Base-by-base conservation (phyloP, 2,888 invertebrate species). In the Dryocosmus kuriphilus region DNA sequence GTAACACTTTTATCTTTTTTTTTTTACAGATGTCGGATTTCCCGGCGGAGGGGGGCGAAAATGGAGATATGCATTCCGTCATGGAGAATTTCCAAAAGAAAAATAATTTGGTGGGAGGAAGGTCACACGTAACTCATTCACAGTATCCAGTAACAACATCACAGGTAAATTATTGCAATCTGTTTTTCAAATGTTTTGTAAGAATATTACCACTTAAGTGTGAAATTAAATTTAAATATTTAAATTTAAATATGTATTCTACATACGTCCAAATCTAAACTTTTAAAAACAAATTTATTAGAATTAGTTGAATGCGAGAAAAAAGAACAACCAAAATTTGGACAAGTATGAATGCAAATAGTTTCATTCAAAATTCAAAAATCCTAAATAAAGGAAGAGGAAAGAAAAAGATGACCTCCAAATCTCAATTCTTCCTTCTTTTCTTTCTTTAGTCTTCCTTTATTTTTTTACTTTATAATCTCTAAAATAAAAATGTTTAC, bases 61-160 rank as follows among this genome's bases (percentile, higher is more conserved):
- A 93, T 88, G 91, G 93, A 85, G 94, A 95, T 86, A 92, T 94
- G 92, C 93, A 94, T 85, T 93, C 95, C 89, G 94, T 95, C 89
- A 95, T 95, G 93, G 95, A 95, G 92, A 95, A 94, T 92, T 93
- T 95, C 86, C 95, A 95, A 89, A 95, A 95, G 90, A 94, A 94
- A 91, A 94, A 93, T 89, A 91, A 91, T 80, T 85, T 92, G 83
- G 91, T 90, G 77, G 83, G 90, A 41, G 88, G 87, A 74, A 86
- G 90, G 78, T 84, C 88, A 63, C 89, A 89, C 80, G 86, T 88
- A 82, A 85, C 86, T 51, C 84, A 84, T 46, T 81, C 81, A 24
- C 89, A 90, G 80, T 90, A 89, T 85, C 90, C 90, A 14, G 93
- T 94, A 88, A 93, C 94, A 82, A 94, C 90, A 92, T 93, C 94